A percentile compares a stretch with the other conserved stretches of the same genome.
Conservation (phyloP, 2,113 vertebrate species). For the Arenaria interpres region DNA sequence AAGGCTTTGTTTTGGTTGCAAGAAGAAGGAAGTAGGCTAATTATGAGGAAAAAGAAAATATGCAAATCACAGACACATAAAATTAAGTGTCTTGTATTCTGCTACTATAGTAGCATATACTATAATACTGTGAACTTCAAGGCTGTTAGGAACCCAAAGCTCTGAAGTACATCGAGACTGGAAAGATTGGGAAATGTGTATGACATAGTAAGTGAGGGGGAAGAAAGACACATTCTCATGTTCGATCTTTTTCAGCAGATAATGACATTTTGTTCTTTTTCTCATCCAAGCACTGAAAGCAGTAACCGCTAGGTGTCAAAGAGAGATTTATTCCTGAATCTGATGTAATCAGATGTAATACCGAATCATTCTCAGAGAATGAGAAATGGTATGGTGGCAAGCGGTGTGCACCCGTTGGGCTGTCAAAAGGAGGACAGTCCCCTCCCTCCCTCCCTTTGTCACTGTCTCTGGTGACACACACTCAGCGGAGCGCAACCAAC, state of each 20-base stretch:
- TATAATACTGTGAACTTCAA: background rate
- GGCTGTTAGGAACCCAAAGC: background rate
- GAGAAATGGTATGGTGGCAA: background rate
- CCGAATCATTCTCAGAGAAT: background rate
- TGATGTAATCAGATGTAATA: background rate
- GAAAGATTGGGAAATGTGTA: background rate
- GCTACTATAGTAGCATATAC: background rate
- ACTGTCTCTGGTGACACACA: background rate
- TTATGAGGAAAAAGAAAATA: background rate
- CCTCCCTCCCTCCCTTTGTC: background rate
- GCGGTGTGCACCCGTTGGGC: fast-evolving
- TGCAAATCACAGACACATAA: background rate
- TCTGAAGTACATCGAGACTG: background rate
- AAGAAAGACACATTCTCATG: background rate
- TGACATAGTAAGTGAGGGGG: background rate
- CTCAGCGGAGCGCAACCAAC: background rate
- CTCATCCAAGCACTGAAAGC: background rate
- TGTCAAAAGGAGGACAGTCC: background rate
- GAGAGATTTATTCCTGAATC: background rate
- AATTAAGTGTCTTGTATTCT: background rate
- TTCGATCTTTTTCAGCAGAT: background rate
- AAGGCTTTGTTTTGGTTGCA: background rate
- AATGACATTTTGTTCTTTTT: background rate
- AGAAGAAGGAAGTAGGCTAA: background rate
- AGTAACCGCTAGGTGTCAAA: background rate